Conservation (phyloP, 2,113 vertebrate species). For the Siphamia tubifer region DNA sequence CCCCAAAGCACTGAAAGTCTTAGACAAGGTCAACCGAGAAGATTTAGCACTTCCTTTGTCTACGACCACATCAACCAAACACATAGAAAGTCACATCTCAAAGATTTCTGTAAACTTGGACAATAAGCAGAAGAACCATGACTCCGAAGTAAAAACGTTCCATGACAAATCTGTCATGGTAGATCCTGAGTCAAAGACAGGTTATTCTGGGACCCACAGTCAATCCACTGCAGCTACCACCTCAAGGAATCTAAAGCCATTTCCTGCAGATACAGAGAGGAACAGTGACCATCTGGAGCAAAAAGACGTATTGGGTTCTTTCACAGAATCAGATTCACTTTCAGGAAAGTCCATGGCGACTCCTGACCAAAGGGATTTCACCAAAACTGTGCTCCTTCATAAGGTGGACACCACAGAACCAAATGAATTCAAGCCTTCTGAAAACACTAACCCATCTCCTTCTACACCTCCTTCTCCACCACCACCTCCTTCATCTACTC, state of each 20-base stretch:
- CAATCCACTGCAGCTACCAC: neutral
- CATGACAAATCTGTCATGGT: neutral
- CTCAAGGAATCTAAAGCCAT: neutral
- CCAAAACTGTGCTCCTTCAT: neutral
- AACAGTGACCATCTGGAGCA: neutral
- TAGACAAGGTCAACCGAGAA: constrained; percentile 24
- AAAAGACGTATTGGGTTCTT: neutral
- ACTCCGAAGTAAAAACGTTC: neutral
- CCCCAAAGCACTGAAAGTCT: neutral
- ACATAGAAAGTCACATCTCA: neutral
- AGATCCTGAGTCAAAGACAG: neutral
- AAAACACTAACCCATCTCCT: neutral
- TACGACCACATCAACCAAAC: neutral
- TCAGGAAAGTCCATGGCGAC: neutral
- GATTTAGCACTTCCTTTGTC: neutral
- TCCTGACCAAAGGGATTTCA: neutral
- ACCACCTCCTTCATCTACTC: constrained; percentile 22
- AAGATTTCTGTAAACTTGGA: neutral
- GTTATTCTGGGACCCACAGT: neutral
- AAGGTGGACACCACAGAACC: neutral
- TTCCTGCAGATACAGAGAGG: neutral
- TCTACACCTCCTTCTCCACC: constrained; percentile 26
- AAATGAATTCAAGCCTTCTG: neutral
- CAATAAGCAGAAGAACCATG: neutral
- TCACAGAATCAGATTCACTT: neutral